Evolutionary conservation across 2,797 vertebrate species (phyloP).

Genomic region (Numenius phaeopus): DNA sequence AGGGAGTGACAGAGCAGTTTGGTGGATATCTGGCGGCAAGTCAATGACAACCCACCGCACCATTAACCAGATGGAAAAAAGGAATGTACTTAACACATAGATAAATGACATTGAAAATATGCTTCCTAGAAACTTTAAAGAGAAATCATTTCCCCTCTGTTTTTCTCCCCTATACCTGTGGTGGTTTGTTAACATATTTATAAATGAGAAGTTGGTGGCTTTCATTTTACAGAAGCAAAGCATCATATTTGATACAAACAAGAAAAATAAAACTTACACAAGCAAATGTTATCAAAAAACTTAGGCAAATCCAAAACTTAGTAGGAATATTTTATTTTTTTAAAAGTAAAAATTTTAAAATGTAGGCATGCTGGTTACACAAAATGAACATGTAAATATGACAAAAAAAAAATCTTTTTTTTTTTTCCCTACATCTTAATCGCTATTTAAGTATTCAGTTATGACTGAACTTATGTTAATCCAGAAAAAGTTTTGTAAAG

Average conservation of each 20-base stretch:
- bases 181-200: neutral
- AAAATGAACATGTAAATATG: neutral
- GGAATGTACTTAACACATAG: neutral
- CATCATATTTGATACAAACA: neutral
- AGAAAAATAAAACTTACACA: neutral
- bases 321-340: neutral
- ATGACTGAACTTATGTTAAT: neutral
- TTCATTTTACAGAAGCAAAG: neutral
- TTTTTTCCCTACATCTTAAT: neutral
- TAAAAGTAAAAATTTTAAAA: neutral
- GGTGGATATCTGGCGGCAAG: neutral
- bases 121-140: neutral
- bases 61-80: neutral
- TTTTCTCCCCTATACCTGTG: neutral
- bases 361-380: rapidly evolving
- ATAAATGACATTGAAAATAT: neutral
- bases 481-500: neutral
- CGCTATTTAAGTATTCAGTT: neutral
- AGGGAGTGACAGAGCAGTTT: neutral
- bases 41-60: neutral
- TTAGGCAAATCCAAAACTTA: neutral
- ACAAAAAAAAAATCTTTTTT: neutral
- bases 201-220: neutral
- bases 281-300: neutral
- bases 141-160: neutral